Conservation (phyloP, 1,140 invertebrate species). For the Octopus sinensis region DNA sequence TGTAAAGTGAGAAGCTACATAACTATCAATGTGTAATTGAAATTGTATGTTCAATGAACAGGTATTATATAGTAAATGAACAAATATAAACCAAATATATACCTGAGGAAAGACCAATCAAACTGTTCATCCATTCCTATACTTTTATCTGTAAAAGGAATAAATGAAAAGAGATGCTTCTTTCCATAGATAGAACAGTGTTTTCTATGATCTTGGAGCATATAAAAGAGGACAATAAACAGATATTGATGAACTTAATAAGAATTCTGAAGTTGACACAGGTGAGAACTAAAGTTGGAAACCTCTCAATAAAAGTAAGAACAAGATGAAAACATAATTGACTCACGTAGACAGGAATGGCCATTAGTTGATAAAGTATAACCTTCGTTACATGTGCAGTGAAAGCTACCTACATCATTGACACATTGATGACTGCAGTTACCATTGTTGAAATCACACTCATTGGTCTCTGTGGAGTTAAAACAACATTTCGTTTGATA, state of each 20-base stretch:
- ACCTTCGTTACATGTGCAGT: constrained; percentile 68
- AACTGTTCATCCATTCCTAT: neutral
- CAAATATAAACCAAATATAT: neutral
- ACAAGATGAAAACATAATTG: neutral
- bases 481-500: neutral
- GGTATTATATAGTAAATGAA: neutral
- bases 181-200: neutral
- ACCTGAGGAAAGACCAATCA: neutral
- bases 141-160: neutral
- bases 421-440: constrained; percentile 77
- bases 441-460: constrained; percentile 70
- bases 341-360: constrained; percentile 36
- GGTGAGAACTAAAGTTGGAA: neutral
- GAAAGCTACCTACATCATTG: constrained; percentile 78
- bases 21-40: no score
- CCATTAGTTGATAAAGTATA: constrained; percentile 44
- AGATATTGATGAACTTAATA: neutral
- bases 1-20: no score
- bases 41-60: neutral
- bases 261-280: neutral
- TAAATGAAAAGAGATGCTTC: neutral
- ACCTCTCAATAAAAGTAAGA: neutral
- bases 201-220: neutral
- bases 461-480: constrained; percentile 74
- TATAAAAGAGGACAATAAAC: neutral